These are phyloP conservation scores for Tachystola acroxantha DNA, from an alignment of 2,888 invertebrate genomes.

Conservation along the genomic window DNA sequence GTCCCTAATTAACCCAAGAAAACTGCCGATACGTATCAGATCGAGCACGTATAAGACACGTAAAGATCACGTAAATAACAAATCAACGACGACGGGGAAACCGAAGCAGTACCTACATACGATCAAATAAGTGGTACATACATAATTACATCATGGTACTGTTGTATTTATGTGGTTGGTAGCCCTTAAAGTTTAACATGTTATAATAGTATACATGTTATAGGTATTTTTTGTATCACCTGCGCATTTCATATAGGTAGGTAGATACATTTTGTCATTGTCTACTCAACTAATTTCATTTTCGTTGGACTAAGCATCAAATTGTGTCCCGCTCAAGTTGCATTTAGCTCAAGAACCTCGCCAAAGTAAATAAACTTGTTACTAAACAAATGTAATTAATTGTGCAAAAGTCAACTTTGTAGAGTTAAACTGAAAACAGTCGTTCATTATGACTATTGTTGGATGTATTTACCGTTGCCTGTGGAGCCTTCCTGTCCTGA, in stretches of 20 bases:
- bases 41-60: no score
- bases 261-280: constrained; percentile 16
- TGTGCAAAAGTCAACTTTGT: constrained; percentile 37
- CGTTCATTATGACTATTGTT: constrained; percentile 65
- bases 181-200: no score
- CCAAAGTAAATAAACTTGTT: constrained; percentile 29
- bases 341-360: constrained; percentile 25
- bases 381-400: constrained; percentile 38
- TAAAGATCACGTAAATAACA: no score
- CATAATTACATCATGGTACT: no score
- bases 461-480: constrained; percentile 51
- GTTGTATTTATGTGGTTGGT: no score
- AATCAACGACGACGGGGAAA: no score
- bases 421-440: constrained; percentile 42
- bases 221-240: constrained; percentile 7
- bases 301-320: constrained; percentile 17
- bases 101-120: no score
- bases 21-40: no score
- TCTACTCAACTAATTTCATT: constrained; percentile 25
- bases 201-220: no score
- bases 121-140: no score
- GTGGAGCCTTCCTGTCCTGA: constrained; percentile 21
- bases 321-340: constrained; percentile 21
- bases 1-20: no score
- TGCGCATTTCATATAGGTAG: no score